Conservation (phyloP, 2,888 invertebrate species). For the Callinectes sapidus region DNA sequence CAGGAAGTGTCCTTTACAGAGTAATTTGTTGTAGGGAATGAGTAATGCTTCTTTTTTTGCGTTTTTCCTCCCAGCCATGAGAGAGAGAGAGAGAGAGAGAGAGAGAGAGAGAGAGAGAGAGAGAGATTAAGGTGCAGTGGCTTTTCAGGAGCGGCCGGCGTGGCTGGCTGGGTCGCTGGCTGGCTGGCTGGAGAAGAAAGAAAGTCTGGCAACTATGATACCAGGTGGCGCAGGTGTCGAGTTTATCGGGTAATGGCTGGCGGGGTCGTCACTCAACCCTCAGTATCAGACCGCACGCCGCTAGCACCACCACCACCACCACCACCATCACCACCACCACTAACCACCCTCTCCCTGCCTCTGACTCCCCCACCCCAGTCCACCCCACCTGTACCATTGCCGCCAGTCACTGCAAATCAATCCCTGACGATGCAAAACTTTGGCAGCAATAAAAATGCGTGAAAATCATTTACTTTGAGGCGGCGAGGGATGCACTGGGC, state of each 20-base stretch:
- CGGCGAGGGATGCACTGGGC: neutral
- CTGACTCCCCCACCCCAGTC: neutral
- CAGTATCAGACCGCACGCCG: slow-evolving; percentile 33
- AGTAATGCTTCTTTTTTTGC: neutral
- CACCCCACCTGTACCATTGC: neutral
- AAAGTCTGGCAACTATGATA: slow-evolving; percentile 47
- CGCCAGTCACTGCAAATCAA: neutral
- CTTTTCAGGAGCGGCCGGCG: neutral
- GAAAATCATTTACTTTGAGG: neutral
- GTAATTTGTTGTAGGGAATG: neutral
- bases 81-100: slow-evolving; percentile 61
- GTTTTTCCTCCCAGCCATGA: neutral
- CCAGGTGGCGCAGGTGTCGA: slow-evolving; percentile 52
- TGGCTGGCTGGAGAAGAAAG: neutral
- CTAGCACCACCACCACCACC: neutral
- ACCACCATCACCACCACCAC: slow-evolving; percentile 17
- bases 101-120: slow-evolving; percentile 38
- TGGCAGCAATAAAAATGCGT: slow-evolving; percentile 6
- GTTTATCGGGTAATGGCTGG: slow-evolving; percentile 56
- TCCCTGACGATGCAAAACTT: neutral
- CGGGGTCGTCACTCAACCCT: slow-evolving; percentile 54
- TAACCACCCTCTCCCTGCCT: neutral
- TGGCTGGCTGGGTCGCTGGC: neutral
- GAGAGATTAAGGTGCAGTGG: neutral
- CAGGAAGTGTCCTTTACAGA: neutral